Evolutionary conservation across 37 sponge, comb jelly and placozoan species (phyloP), one percentile per base, ranked within the genome.

Genomic region (Spongilla lacustris): DNA sequence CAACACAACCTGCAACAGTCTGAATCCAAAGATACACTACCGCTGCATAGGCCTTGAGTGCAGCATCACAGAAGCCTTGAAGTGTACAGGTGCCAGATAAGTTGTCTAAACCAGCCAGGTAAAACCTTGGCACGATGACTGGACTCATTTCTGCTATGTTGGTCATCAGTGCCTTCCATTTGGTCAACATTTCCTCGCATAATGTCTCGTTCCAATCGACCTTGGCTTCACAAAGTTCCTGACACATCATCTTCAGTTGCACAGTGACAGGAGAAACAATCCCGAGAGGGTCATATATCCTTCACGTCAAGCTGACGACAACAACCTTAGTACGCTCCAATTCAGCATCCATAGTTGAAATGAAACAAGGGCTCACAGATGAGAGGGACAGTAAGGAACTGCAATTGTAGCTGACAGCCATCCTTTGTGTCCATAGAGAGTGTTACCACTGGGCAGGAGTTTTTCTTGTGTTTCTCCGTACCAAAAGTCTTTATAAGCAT

Each of bases 11-110:
- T 34, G 31, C 4, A 33, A 8, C 36, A 23, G 25, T 26, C 33
- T 30, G 21, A 25, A 84, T 10, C 33, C 26, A 8, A n/a, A n/a
- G 17, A 35, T 84, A 84, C 19, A 84, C 68, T 8, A 84, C 85
- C 11, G 85, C 85, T 32, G 85, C 77, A 66, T 84, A 75, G 6
- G 85, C n/a, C n/a, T n/a, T n/a, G n/a, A n/a, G n/a, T n/a, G n/a
- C n/a, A n/a, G n/a, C n/a, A n/a, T n/a, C n/a, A n/a, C n/a, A n/a
- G n/a, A n/a, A n/a, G n/a, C n/a, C n/a, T n/a, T n/a, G n/a, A n/a
- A n/a, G n/a, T n/a, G n/a, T n/a, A n/a, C n/a, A n/a, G n/a, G n/a
- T n/a, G n/a, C n/a, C n/a, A n/a, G n/a, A n/a, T 41, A 41, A 41
- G 6, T 41, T 6, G 6, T 41, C 41, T 9, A 41, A 41, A 3